Conservation (phyloP, 2,797 vertebrate species). For the Hemibagrus guttatus region DNA sequence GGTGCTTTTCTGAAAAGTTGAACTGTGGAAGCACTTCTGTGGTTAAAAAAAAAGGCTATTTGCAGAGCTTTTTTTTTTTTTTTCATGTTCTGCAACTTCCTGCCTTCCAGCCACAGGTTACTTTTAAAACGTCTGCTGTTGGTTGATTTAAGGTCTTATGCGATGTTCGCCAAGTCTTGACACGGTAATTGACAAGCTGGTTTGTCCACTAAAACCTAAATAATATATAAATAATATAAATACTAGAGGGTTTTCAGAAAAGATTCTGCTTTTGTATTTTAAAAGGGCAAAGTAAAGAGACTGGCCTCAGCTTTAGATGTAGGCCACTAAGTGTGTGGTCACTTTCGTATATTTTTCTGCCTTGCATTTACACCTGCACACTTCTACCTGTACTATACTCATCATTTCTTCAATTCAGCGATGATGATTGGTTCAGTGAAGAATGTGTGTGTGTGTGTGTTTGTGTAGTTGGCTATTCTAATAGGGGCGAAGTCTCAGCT, state of each 20-base stretch:
- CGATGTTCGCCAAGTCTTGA: background rate
- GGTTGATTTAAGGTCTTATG: background rate
- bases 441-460: background rate
- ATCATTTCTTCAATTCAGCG: background rate
- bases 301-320: background rate
- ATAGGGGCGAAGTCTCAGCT: slow-evolving; percentile 9
- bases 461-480: background rate
- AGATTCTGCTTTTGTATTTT: background rate
- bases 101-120: background rate
- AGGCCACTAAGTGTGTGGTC: background rate
- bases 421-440: background rate
- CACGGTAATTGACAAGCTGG: background rate
- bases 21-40: background rate
- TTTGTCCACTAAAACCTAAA: background rate
- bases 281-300: background rate
- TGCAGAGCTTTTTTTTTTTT: no score
- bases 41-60: background rate
- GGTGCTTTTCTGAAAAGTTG: background rate
- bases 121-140: background rate
- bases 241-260: background rate
- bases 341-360: background rate
- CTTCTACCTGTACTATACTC: background rate
- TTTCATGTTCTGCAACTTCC: background rate
- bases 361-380: background rate
- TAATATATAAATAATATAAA: background rate